Conservation (phyloP, 2,888 invertebrate genomes). For the Pyrochroa serraticornis region DNA sequence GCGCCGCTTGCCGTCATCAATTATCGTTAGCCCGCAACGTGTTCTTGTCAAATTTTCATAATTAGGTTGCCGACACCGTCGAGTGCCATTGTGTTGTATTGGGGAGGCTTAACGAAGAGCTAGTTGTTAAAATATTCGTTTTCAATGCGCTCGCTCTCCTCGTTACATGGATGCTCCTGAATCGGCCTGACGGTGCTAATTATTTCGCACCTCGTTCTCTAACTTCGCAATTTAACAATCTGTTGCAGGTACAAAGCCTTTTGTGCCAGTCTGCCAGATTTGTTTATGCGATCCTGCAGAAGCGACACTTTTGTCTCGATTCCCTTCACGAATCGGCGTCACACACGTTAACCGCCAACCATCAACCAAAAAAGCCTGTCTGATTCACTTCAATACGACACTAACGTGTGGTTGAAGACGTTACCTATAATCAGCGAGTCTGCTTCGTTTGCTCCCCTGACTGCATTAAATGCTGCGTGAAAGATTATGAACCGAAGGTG, state of each 20-base stretch:
- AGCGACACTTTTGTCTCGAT: constrained; percentile 10
- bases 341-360: neutral
- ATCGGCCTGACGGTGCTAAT: constrained; percentile 41
- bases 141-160: constrained; percentile 30
- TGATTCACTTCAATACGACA: too few relatives aligned
- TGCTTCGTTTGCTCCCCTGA: constrained; percentile 52
- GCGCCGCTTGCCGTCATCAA: constrained; percentile 44
- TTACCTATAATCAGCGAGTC: constrained; percentile 35
- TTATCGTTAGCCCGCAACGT: constrained; percentile 55
- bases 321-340: neutral
- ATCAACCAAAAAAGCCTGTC: neutral
- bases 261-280: constrained; percentile 31
- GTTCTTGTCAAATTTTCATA: constrained; percentile 58
- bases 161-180: constrained; percentile 29
- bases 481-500: constrained; percentile 55
- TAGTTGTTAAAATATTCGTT: constrained; percentile 43
- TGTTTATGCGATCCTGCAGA: too few relatives aligned
- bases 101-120: constrained; percentile 48
- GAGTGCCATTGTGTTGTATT: constrained; percentile 50
- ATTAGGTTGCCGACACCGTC: constrained; percentile 54
- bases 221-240: constrained; percentile 43
- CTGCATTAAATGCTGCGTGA: constrained; percentile 55
- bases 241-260: constrained; percentile 41
- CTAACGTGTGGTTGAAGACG: neutral
- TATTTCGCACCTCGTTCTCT: constrained; percentile 43